Conservation (phyloP, 2,113 vertebrate genomes). For the Callaeas wilsoni region DNA sequence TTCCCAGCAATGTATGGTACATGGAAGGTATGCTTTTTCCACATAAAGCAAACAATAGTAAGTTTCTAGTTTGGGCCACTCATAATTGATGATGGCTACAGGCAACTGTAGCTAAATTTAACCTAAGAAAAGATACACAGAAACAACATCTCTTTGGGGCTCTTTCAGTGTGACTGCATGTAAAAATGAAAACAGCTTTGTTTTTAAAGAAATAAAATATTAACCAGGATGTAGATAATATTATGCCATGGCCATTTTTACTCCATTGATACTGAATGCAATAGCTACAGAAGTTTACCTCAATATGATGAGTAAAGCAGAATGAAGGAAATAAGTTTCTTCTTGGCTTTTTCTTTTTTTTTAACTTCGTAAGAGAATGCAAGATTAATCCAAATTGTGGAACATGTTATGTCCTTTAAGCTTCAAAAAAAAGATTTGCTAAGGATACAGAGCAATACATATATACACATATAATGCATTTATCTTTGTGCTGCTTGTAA, state of each 20-base stretch:
- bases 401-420: neutral
- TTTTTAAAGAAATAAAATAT: neutral
- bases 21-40: neutral
- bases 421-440: neutral
- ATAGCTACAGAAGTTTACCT: neutral
- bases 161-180: neutral
- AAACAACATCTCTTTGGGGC: constrained; percentile 1
- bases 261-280: neutral
- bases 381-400: neutral
- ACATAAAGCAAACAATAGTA: neutral
- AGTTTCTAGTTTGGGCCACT: constrained; percentile 37
- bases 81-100: constrained; percentile 53
- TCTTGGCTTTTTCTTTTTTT: neutral
- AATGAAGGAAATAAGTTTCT: neutral
- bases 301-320: neutral
- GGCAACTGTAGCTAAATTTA: constrained; percentile 53
- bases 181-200: neutral
- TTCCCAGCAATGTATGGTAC: neutral
- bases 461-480: neutral
- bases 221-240: neutral
- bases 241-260: neutral
- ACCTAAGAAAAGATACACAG: constrained; percentile 35
- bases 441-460: neutral
- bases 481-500: neutral
- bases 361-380: neutral